Evolutionary conservation across 1,140 invertebrate genomes (phyloP), one percentile per base, ranked within the genome.

Genomic region (Amyelois transitella): DNA sequence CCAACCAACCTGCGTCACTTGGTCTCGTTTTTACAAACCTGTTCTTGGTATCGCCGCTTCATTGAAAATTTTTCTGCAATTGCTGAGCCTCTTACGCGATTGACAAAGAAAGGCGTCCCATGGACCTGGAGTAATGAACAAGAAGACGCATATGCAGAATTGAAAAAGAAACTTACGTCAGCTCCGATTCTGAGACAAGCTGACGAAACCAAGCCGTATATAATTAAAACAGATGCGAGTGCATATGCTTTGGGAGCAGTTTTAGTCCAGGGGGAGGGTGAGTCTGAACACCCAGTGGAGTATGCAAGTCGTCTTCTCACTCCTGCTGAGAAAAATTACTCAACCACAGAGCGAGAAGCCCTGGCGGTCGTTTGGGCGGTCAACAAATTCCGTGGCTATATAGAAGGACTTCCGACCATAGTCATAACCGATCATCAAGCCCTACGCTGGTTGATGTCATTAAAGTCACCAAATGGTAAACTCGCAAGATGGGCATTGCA

Each of bases 371-470:
- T n/a, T n/a, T n/a, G n/a, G n/a, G n/a, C n/a, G n/a, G n/a, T n/a
- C n/a, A n/a, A n/a, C n/a, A n/a, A 45, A 28, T 90, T 89, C 43
- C 32, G 79, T 51, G 67, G 72, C 2, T 88, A 88, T 50, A 60
- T 85, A n/a, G 78, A 86, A 49, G 84, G 81, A 8, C 60, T 28
- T 6, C 53, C 17, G 0, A 14, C 66, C 0, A 59, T 18, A 14
- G 32, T 66, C 4, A 7, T 44, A 12, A 63, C 61, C 48, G 89
- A 92, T 60, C 90, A 91, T 55, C 86, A 88, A 64, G 69, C 88
- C 0, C 58, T 91, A 4, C 71, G 64, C 45, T 91, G 89, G 87
- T 60, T 92, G 0, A 69, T 81, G 38, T 66, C 64, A 0, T 60
- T 88, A 0, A 90, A 88, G 62, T 78, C 82, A 2, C 78, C 88